Conservation (phyloP, 2,113 vertebrate species). For the Xyliphius kryptos region DNA sequence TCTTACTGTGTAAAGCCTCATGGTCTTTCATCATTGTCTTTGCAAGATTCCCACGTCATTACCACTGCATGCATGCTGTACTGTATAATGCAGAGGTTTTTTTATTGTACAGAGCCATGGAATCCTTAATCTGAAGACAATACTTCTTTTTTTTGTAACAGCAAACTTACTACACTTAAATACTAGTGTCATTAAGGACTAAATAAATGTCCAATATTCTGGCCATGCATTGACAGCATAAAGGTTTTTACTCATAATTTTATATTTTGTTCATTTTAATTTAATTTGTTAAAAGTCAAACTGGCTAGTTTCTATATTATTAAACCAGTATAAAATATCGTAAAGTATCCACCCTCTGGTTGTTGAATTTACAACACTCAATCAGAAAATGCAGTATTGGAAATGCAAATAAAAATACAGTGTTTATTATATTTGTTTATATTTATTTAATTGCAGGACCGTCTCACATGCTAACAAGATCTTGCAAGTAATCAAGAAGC, state of each 20-base stretch:
- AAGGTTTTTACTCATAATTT: neutral
- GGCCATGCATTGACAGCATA: neutral
- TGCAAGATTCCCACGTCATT: neutral
- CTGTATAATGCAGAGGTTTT: neutral
- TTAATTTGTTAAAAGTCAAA: neutral
- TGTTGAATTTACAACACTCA: too few species aligned
- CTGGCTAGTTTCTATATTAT: neutral
- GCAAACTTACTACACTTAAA: neutral
- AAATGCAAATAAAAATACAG: too few species aligned
- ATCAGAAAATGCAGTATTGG: too few species aligned
- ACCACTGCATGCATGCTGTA: neutral
- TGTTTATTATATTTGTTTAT: too few species aligned
- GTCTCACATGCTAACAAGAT: too few species aligned
- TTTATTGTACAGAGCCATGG: neutral
- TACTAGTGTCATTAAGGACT: neutral
- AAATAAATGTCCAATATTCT: neutral
- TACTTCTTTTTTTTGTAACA: neutral
- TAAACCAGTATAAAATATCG: neutral
- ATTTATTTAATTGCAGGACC: too few species aligned
- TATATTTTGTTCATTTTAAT: neutral
- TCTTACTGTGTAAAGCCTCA: neutral
- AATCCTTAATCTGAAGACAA: neutral
- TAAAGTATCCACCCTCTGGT: too few species aligned
- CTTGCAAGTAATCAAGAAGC: too few species aligned
- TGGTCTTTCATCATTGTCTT: neutral